phyloP scores from a whole-genome alignment of 2,113 vertebrate species.

The Spea bombifrons region DNA sequence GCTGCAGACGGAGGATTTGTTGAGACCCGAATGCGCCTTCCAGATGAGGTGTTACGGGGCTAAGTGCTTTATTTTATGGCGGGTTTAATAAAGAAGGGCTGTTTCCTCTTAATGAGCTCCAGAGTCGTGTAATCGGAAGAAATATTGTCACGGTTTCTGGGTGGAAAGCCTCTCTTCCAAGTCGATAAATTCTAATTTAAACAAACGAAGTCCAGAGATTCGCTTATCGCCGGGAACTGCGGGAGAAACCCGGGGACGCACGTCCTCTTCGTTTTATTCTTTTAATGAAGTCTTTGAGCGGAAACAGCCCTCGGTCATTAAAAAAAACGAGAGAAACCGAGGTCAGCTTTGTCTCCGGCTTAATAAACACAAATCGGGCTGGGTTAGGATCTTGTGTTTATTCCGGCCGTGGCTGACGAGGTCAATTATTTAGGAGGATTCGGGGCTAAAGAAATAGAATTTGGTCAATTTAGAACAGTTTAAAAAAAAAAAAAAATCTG shows the following conservation, averaged over 20 bases:
- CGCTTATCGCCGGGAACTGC: constrained; percentile 1
- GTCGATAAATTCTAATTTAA: constrained; percentile 37
- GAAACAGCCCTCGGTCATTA: constrained; percentile 29
- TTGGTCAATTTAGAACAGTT: too few relatives aligned
- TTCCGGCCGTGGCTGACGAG: too few relatives aligned
- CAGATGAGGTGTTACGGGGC: constrained; percentile 7
- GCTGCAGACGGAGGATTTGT: too few relatives aligned
- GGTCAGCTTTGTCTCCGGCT: neutral
- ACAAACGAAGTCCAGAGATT: constrained; percentile 16
- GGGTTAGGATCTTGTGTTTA: too few relatives aligned
- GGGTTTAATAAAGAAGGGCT: neutral
- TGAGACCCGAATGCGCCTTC: neutral
- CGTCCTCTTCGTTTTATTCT: too few relatives aligned
- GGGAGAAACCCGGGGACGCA: neutral
- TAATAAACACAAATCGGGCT: neutral
- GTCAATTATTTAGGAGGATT: too few relatives aligned
- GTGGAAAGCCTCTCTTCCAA: constrained; percentile 9
- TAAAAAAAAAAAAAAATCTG: too few relatives aligned
- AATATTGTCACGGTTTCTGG: constrained; percentile 15
- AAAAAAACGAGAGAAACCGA: neutral
- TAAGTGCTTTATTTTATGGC: constrained; percentile 4
- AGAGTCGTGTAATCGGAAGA: neutral
- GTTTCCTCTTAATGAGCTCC: constrained; percentile 16
- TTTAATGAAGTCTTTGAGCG: constrained; percentile 16
- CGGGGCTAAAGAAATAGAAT: too few relatives aligned